These are phyloP conservation scores for Ligdia adustata DNA, from an alignment of 2,888 invertebrate species.

Conservation along the genomic window DNA sequence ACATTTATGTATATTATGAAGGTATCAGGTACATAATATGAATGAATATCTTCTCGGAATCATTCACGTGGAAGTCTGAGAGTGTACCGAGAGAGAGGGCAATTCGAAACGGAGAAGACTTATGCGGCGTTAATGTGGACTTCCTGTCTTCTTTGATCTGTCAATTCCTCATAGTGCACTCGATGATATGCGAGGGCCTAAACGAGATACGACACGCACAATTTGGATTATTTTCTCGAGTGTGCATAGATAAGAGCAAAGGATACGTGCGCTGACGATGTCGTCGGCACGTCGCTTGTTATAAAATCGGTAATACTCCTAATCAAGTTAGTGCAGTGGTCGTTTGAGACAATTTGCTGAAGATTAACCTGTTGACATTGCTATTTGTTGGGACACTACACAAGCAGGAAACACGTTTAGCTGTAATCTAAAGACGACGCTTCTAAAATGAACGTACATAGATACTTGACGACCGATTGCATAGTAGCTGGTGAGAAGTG, in stretches of 20 bases:
- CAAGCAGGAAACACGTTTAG: constrained; percentile 55
- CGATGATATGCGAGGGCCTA: constrained; percentile 54
- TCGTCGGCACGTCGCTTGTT: constrained; percentile 49
- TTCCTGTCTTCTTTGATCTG: constrained; percentile 75
- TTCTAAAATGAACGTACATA: constrained; percentile 40
- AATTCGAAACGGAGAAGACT: constrained; percentile 59
- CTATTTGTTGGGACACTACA: constrained; percentile 55
- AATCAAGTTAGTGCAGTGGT: constrained; percentile 67
- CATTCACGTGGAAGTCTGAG: too few relatives aligned
- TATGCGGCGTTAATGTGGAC: constrained; percentile 70
- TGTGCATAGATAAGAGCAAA: constrained; percentile 24
- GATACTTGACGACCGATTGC: too few relatives aligned
- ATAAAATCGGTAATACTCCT: constrained; percentile 73
- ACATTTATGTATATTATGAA: too few relatives aligned
- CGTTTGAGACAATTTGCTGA: constrained; percentile 72
- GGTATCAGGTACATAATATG: too few relatives aligned
- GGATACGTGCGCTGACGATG: constrained; percentile 33
- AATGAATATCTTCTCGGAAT: too few relatives aligned
- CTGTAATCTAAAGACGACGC: constrained; percentile 48
- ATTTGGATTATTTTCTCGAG: constrained; percentile 45
- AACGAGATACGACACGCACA: constrained; percentile 66
- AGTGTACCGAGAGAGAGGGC: constrained; percentile 46
- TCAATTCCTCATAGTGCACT: constrained; percentile 74
- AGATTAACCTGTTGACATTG: constrained; percentile 68
- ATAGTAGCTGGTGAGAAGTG: too few relatives aligned